A percentile compares a stretch with the other conserved stretches of the same genome.
phyloP scores from a whole-genome alignment of 2,113 vertebrate genomes.

The Addax nasomaculatus region DNA sequence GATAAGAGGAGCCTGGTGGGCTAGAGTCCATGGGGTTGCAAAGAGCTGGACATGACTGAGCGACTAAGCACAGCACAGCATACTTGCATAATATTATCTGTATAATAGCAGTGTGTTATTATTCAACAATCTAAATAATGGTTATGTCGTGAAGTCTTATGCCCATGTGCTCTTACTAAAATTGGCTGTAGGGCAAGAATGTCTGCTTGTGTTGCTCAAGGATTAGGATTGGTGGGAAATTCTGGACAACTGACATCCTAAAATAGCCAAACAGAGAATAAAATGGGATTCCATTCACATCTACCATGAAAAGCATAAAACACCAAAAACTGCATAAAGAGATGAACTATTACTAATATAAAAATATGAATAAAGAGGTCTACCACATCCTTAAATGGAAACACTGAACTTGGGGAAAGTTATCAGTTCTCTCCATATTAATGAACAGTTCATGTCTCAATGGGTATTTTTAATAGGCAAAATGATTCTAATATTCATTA shows the following conservation, averaged over 20 bases:
- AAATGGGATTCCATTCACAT: neutral
- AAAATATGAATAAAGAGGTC: neutral
- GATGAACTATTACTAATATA: neutral
- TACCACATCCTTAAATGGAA: neutral
- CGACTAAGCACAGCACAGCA: neutral
- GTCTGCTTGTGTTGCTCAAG: neutral
- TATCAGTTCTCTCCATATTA: neutral
- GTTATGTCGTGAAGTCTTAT: neutral
- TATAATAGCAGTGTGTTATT: neutral
- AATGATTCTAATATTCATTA: neutral
- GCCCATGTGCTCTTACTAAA: neutral
- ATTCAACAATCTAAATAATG: neutral
- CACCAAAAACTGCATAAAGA: neutral
- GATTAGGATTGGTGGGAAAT: neutral
- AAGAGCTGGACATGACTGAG: neutral
- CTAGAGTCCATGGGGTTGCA: neutral
- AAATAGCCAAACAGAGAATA: neutral
- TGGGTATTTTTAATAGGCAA: neutral
- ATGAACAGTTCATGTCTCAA: neutral
- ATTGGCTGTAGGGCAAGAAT: neutral
- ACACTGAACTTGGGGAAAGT: neutral
- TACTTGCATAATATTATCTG: neutral
- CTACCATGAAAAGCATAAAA: neutral
- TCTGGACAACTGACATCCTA: neutral
- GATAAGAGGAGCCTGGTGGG: neutral